These are phyloP conservation scores for Paramuricea clavata DNA, from an alignment of 92 coral and sea anemone genomes.

Conservation along the genomic window DNA sequence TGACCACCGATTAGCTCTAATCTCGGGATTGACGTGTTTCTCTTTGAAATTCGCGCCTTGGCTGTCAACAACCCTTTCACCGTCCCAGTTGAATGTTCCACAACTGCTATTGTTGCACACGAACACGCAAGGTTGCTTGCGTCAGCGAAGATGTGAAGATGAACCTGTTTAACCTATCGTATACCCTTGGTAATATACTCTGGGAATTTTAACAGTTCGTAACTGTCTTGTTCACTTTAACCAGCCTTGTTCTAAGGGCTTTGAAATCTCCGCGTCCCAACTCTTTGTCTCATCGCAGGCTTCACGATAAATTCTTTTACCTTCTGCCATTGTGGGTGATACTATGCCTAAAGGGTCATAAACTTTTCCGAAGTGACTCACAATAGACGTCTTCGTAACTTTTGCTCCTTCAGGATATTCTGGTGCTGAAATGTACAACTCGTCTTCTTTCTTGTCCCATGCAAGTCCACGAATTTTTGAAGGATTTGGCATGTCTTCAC, in stretches of 20 bases:
- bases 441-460: too few relatives aligned
- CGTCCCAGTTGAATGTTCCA: slow-evolving; percentile 13
- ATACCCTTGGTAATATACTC: too few relatives aligned
- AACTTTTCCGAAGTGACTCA: slow-evolving; percentile 22
- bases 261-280: not conserved
- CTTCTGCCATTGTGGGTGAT: slow-evolving; percentile 31
- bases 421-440: not conserved
- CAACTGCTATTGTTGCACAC: slow-evolving; percentile 36
- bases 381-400: slow-evolving; percentile 20
- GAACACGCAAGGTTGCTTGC: slow-evolving; percentile 34
- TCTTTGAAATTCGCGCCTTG: too few relatives aligned
- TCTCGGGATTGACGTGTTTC: slow-evolving; percentile 26
- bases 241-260: slow-evolving; percentile 22
- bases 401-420: not conserved
- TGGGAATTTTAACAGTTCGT: slow-evolving; percentile 21
- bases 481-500: too few relatives aligned
- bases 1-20: too few relatives aligned
- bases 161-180: slow-evolving; percentile 9
- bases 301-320: too few relatives aligned
- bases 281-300: slow-evolving; percentile 32
- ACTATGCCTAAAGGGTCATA: slow-evolving; percentile 45
- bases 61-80: slow-evolving; percentile 52
- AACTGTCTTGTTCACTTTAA: slow-evolving; percentile 44
- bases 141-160: slow-evolving; percentile 35
- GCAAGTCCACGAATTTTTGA: too few relatives aligned